Conservation (phyloP, 2,113 vertebrate species). For the Azemiops feae region DNA sequence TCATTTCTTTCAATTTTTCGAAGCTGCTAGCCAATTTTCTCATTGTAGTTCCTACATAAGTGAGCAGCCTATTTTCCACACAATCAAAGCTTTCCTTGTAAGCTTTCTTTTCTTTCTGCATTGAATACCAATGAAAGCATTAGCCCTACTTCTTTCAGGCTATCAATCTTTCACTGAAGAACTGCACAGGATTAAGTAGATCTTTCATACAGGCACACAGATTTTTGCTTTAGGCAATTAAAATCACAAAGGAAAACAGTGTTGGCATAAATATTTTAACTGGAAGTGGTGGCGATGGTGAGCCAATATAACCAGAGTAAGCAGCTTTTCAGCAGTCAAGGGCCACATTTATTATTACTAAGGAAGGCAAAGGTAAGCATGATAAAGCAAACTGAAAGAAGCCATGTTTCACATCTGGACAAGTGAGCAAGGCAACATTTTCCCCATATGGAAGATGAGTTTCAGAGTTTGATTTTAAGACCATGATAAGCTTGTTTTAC, state of each 20-base stretch:
- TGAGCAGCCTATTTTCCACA: conserved; percentile 59
- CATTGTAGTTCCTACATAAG: conserved; percentile 51
- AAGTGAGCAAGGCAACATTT: background rate
- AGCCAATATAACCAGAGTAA: background rate
- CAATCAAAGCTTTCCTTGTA: conserved; percentile 53
- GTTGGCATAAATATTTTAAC: background rate
- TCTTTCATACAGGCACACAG: background rate
- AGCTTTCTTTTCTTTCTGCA: conserved; percentile 69
- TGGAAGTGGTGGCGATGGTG: background rate
- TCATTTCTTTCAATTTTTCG: conserved; percentile 63
- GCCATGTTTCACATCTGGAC: background rate
- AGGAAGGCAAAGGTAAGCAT: background rate
- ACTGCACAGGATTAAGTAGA: background rate
- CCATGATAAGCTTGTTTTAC: background rate
- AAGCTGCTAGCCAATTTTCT: conserved; percentile 66
- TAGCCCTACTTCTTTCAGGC: background rate
- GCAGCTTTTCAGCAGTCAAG: background rate
- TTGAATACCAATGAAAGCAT: conserved; percentile 14
- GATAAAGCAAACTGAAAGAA: background rate
- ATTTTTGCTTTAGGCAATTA: background rate
- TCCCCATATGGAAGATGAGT: background rate
- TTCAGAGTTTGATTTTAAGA: background rate
- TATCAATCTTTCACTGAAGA: background rate
- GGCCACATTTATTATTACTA: background rate
- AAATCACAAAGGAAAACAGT: background rate